Percentiles rank a stretch among this genome's conserved stretches.
Evolutionary conservation across 2,113 vertebrate species (phyloP).

Genomic region (Limnothrissa miodon): DNA sequence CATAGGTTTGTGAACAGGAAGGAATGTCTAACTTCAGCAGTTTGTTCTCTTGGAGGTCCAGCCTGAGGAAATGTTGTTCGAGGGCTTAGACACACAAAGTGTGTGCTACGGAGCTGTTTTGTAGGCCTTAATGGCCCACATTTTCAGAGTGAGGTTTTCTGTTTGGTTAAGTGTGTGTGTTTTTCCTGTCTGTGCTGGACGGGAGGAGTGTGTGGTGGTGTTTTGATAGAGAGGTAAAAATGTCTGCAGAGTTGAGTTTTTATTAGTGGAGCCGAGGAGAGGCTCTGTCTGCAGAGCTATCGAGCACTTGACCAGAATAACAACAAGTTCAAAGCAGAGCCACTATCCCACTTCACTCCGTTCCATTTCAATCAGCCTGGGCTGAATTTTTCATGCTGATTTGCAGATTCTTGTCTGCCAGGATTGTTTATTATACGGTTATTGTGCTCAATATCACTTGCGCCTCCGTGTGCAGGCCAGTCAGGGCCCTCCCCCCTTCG

Average conservation of each 20-base stretch:
- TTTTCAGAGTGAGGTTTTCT: conserved; percentile 14
- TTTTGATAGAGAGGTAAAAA: conserved; percentile 1
- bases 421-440: background rate
- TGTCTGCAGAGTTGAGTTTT: background rate
- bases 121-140: conserved; percentile 1
- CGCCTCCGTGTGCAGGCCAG: background rate
- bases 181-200: conserved; percentile 31
- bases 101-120: background rate
- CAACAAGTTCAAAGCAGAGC: background rate
- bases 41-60: background rate
- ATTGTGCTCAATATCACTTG: background rate
- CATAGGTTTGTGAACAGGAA: conserved; percentile 10
- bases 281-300: conserved; percentile 10
- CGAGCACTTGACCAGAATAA: conserved; percentile 16
- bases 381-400: conserved; percentile 7
- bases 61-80: background rate
- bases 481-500: background rate
- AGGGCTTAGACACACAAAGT: conserved; percentile 2
- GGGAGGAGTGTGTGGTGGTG: background rate
- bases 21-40: conserved; percentile 12
- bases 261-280: conserved; percentile 10
- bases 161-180: conserved; percentile 25
- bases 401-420: conserved; percentile 15
- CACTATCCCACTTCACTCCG: background rate
- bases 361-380: background rate